phyloP scores from a whole-genome alignment of 2,888 invertebrate species.

The Brachypalpus laphriformis region DNA sequence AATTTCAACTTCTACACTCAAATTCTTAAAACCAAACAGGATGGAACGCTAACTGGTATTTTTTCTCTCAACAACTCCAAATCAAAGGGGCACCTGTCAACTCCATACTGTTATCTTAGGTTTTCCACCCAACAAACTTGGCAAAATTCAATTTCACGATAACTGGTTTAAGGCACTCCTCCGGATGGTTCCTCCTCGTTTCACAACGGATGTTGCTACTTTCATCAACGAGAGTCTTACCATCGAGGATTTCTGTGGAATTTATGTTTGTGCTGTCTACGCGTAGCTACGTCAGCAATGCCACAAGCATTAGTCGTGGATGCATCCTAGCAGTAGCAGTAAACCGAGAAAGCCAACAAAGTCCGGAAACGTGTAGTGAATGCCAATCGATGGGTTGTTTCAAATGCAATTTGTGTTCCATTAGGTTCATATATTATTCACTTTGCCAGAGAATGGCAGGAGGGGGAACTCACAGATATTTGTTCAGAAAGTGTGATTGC shows the following conservation, averaged over 20 bases:
- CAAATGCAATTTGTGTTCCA: conserved; percentile 55
- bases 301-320: background rate
- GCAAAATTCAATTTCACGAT: conserved; percentile 32
- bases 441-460: background rate
- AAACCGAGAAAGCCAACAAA: conserved; percentile 21
- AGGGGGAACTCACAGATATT: background rate
- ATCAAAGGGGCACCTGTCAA: conserved; percentile 23
- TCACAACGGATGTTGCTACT: conserved; percentile 28
- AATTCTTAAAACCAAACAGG: background rate
- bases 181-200: background rate
- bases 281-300: conserved; percentile 5
- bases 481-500: background rate
- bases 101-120: conserved; percentile 22
- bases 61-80: conserved; percentile 8
- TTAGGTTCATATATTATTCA: conserved; percentile 51
- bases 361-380: conserved; percentile 42
- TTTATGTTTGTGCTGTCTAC: conserved; percentile 13
- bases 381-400: conserved; percentile 50
- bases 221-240: background rate
- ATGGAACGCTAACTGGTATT: conserved; percentile 13
- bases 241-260: conserved; percentile 2
- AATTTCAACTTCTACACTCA: background rate
- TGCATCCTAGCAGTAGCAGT: background rate
- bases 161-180: conserved; percentile 13
- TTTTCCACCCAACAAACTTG: conserved; percentile 31